phyloP scores from a whole-genome alignment of 2,888 invertebrate genomes.

The Meta bourneti region DNA sequence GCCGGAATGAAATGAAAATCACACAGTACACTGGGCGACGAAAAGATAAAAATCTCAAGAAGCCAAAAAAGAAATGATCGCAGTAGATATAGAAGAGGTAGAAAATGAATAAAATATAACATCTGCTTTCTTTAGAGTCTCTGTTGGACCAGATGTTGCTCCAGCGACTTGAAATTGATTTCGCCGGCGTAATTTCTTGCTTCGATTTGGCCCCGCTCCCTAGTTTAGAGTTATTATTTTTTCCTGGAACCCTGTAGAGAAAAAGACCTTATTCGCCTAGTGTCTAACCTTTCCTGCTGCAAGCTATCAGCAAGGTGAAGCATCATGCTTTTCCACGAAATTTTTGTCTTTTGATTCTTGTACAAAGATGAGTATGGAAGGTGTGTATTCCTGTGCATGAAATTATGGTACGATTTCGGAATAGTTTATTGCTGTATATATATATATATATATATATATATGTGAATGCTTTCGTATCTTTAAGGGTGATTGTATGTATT shows the following conservation, averaged over 20 bases:
- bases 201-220: slow-evolving; percentile 32
- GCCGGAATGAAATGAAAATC: background rate
- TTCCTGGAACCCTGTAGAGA: background rate
- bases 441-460: no score
- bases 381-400: no score
- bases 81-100: slow-evolving; percentile 21
- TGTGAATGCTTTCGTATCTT: no score
- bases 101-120: slow-evolving; percentile 63
- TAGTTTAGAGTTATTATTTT: slow-evolving; percentile 50
- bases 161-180: slow-evolving; percentile 45
- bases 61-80: slow-evolving; percentile 13
- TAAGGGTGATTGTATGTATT: no score
- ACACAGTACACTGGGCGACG: background rate
- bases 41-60: background rate
- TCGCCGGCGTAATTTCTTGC: slow-evolving; percentile 57
- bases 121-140: slow-evolving; percentile 65
- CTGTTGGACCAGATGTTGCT: slow-evolving; percentile 52
- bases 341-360: no score
- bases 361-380: no score
- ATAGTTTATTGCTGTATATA: no score
- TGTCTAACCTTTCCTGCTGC: background rate
- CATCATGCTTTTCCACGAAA: no score
- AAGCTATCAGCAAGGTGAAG: background rate
- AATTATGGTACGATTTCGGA: no score
- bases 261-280: background rate